Evolutionary conservation across 2,797 vertebrate genomes (phyloP).

Genomic region (Trachurus trachurus): DNA sequence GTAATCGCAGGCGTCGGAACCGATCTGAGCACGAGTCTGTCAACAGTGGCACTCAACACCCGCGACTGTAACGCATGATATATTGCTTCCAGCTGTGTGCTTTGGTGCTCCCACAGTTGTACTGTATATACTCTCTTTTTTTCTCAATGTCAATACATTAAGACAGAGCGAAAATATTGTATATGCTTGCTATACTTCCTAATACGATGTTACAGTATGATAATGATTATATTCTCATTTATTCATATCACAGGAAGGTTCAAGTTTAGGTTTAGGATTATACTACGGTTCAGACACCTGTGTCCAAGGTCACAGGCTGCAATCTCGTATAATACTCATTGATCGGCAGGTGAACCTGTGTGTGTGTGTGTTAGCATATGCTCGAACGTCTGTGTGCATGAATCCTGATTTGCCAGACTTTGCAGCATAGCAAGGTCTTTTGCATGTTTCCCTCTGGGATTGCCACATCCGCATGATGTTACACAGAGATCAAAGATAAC

Average conservation of each 20-base stretch:
- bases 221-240: slow-evolving; percentile 11
- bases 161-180: slow-evolving; percentile 8
- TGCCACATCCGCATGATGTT: slow-evolving; percentile 58
- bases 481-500: slow-evolving; percentile 66
- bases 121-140: not conserved
- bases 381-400: slow-evolving; percentile 15
- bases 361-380: slow-evolving; percentile 33
- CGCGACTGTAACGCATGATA: slow-evolving; percentile 61
- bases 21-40: slow-evolving; percentile 63
- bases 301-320: slow-evolving; percentile 39
- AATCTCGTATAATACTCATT: slow-evolving; percentile 42
- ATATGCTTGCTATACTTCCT: not conserved
- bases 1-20: slow-evolving; percentile 61
- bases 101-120: slow-evolving; percentile 30
- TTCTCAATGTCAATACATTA: slow-evolving; percentile 23
- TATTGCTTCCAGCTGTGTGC: slow-evolving; percentile 76
- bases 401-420: slow-evolving; percentile 36
- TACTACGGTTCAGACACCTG: slow-evolving; percentile 47
- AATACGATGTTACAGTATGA: slow-evolving; percentile 10
- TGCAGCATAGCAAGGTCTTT: slow-evolving; percentile 42
- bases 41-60: slow-evolving; percentile 67
- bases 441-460: slow-evolving; percentile 34
- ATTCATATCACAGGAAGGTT: slow-evolving; percentile 35
- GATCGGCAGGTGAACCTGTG: slow-evolving; percentile 51
- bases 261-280: slow-evolving; percentile 24